Percentiles rank a stretch among this genome's conserved stretches.
phyloP scores from a whole-genome alignment of 1,140 invertebrate genomes.

The Drosophila nannoptera region DNA sequence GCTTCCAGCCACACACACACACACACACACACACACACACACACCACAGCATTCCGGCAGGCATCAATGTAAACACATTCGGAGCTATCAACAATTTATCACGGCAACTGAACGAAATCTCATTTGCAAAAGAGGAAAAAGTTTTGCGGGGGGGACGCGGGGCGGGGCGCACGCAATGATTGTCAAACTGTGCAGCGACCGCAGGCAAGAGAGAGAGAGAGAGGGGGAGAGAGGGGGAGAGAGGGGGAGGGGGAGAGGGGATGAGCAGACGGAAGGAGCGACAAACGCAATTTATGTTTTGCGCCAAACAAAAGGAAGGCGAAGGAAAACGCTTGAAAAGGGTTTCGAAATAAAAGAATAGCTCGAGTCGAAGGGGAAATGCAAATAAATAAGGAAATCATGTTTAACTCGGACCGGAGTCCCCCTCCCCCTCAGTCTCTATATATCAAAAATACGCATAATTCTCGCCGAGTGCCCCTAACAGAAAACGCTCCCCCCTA shows the following conservation, averaged over 20 bases:
- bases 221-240: too few species aligned
- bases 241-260: too few species aligned
- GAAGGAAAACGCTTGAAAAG: constrained; percentile 37
- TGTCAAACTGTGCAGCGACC: constrained; percentile 52
- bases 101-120: constrained; percentile 71
- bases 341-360: constrained; percentile 40
- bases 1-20: constrained; percentile 17
- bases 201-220: too few species aligned
- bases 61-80: constrained; percentile 65
- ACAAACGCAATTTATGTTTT: constrained; percentile 70
- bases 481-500: too few species aligned
- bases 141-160: constrained; percentile 17
- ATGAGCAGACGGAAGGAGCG: constrained; percentile 39
- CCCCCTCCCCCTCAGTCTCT: constrained; percentile 19
- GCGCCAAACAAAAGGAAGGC: constrained; percentile 37
- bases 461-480: neutral
- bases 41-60: constrained; percentile 35
- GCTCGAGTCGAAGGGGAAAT: constrained; percentile 14
- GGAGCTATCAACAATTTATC: constrained; percentile 75
- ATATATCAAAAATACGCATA: constrained; percentile 70
- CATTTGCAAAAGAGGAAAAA: constrained; percentile 65
- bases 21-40: constrained; percentile 20
- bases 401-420: constrained; percentile 55
- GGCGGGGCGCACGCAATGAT: constrained; percentile 27
- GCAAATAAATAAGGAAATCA: constrained; percentile 73